These are phyloP conservation scores for Ferdinandea cuprea DNA, from an alignment of 2,888 invertebrate species.

Conservation along the genomic window DNA sequence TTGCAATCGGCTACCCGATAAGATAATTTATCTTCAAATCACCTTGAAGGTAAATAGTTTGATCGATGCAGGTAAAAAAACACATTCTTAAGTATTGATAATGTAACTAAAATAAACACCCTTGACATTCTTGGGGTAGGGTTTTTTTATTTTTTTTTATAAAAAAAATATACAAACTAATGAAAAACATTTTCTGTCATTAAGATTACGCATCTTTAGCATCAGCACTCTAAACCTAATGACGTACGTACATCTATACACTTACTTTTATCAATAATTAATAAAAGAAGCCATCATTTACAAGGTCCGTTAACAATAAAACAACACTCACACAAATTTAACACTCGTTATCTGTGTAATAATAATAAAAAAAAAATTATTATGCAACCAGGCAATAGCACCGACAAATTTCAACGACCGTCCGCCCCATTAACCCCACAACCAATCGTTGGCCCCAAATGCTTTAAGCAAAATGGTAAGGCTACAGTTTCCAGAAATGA, in stretches of 20 bases:
- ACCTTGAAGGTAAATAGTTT: slow-evolving; percentile 19
- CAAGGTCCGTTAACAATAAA: slow-evolving; percentile 20
- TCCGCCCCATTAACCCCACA: slow-evolving; percentile 63
- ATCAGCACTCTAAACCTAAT: no score
- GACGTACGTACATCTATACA: no score
- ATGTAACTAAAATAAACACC: no score
- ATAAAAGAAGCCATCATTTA: slow-evolving; percentile 1
- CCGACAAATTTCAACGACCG: slow-evolving; percentile 49
- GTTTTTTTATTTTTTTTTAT: not conserved
- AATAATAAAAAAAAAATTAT: slow-evolving; percentile 46
- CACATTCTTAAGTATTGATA: no score
- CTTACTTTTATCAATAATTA: no score
- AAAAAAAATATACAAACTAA: not conserved
- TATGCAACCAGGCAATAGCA: slow-evolving; percentile 58
- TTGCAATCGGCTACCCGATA: no score
- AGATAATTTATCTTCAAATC: slow-evolving; percentile 33
- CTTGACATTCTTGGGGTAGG: slow-evolving; percentile 7
- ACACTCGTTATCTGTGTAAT: slow-evolving; percentile 62
- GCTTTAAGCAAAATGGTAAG: slow-evolving; percentile 45
- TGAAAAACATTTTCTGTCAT: no score
- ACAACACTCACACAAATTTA: slow-evolving; percentile 28
- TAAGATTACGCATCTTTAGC: no score
- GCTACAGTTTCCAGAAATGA: slow-evolving; percentile 62
- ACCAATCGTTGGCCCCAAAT: slow-evolving; percentile 51
- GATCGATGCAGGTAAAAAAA: slow-evolving; percentile 30